Conservation (phyloP, 92 coral and sea anemone genomes). For the Palythoa grandiflora region DNA sequence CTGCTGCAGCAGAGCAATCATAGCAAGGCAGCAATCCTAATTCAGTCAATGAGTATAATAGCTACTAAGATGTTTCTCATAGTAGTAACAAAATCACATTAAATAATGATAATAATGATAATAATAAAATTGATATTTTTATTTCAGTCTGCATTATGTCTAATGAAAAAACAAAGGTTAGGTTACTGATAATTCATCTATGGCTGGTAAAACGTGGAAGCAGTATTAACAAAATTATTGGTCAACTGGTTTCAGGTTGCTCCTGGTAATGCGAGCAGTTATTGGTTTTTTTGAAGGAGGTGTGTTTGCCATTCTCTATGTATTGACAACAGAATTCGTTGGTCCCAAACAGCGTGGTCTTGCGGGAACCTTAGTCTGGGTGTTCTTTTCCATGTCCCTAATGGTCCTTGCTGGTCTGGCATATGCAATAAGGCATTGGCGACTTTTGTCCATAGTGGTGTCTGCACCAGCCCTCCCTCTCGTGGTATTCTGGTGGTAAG, state of each 20-base stretch:
- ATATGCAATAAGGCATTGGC: slow-evolving; percentile 88
- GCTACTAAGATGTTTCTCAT: too few relatives aligned
- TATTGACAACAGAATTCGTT: slow-evolving; percentile 95
- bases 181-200: neutral
- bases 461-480: slow-evolving; percentile 88
- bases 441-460: slow-evolving; percentile 85
- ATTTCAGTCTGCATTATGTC: neutral
- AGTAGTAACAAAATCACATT: too few relatives aligned
- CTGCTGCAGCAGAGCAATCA: too few relatives aligned
- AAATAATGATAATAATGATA: neutral
- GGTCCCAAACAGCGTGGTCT: slow-evolving; percentile 91
- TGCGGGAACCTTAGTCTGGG: slow-evolving; percentile 92
- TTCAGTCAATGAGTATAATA: too few relatives aligned
- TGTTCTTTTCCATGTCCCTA: slow-evolving; percentile 75
- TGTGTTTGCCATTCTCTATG: slow-evolving; percentile 83
- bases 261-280: slow-evolving; percentile 77
- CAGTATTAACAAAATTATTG: neutral
- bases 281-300: slow-evolving; percentile 94
- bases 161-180: neutral
- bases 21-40: too few relatives aligned
- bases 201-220: neutral
- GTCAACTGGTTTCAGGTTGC: slow-evolving; percentile 61
- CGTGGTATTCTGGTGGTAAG: slow-evolving; percentile 92
- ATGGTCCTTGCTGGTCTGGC: slow-evolving; percentile 89
- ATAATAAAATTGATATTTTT: neutral